These are phyloP conservation scores for Antigone vipio DNA, from an alignment of 2,113 vertebrate species.

Conservation along the genomic window DNA sequence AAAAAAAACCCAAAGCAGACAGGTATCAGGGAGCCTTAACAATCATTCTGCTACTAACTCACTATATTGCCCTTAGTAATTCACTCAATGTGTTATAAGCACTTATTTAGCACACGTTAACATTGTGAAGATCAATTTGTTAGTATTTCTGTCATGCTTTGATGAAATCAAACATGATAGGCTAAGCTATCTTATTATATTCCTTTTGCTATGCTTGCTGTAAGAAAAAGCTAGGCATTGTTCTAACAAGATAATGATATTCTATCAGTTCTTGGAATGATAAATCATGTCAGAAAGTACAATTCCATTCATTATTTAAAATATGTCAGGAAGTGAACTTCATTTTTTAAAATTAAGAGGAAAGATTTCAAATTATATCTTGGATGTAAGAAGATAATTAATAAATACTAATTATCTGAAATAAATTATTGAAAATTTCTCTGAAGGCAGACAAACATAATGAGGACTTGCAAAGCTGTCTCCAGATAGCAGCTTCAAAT, in stretches of 20 bases:
- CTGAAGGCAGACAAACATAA: not conserved
- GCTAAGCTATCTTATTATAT: not conserved
- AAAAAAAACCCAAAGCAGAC: not conserved
- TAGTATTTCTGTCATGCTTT: not conserved
- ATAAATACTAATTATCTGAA: not conserved
- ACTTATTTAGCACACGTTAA: not conserved
- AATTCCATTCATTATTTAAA: slow-evolving; percentile 32
- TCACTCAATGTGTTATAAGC: not conserved
- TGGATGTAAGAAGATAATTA: not conserved
- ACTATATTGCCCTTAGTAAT: not conserved
- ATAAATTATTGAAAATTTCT: slow-evolving; percentile 1
- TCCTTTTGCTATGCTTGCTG: not conserved
- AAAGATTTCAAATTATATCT: not conserved
- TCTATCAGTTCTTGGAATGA: not conserved
- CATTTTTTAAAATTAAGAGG: slow-evolving; percentile 23
- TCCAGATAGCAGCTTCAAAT: not conserved
- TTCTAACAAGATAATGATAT: not conserved
- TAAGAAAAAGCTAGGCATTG: not conserved
- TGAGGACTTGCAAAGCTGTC: not conserved
- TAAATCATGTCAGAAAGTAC: slow-evolving; percentile 25
- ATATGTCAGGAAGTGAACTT: slow-evolving; percentile 15
- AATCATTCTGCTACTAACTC: not conserved
- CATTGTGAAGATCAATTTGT: not conserved
- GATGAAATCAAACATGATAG: slow-evolving; percentile 1
- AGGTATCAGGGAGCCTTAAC: not conserved